Percentiles rank a stretch among this genome's conserved stretches.
These are phyloP conservation scores for Calameuta filiformis DNA, from an alignment of 2,888 invertebrate species.

Conservation along the genomic window DNA sequence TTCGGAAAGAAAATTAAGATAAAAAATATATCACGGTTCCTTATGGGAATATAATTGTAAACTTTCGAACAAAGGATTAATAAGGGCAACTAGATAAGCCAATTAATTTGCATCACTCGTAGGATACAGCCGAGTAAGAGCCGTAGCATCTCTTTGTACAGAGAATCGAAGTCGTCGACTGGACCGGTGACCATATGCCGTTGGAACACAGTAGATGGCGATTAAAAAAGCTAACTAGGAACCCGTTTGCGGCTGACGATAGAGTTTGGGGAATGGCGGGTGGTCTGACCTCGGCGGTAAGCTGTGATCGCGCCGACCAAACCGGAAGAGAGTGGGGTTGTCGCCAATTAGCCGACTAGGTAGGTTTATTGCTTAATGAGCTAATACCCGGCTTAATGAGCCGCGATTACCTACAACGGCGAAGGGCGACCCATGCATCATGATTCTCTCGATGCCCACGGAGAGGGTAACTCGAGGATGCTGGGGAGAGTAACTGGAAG, in stretches of 20 bases:
- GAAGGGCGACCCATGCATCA: slow-evolving; percentile 17
- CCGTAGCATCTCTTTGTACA: background rate
- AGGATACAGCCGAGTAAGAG: background rate
- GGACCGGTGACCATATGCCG: slow-evolving; percentile 1
- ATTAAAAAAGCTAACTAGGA: slow-evolving; percentile 36
- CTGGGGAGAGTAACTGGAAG: background rate
- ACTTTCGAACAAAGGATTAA: slow-evolving; percentile 22
- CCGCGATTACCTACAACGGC: slow-evolving; percentile 51
- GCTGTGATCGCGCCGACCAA: slow-evolving; percentile 36
- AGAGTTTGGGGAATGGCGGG: slow-evolving; percentile 38
- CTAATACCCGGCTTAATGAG: slow-evolving; percentile 57
- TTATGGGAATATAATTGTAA: background rate
- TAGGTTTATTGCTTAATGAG: slow-evolving; percentile 61
- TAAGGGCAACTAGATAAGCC: slow-evolving; percentile 25
- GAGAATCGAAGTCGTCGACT: background rate
- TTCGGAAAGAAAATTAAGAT: background rate
- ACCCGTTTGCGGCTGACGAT: slow-evolving; percentile 36
- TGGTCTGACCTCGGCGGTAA: slow-evolving; percentile 10
- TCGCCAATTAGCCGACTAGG: slow-evolving; percentile 56
- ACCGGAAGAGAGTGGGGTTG: slow-evolving; percentile 53
- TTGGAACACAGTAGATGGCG: background rate
- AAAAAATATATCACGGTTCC: background rate
- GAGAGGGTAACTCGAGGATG: background rate
- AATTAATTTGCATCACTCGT: slow-evolving; percentile 28
- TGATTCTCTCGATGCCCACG: slow-evolving; percentile 4